Evolutionary conservation across 2,113 vertebrate species (phyloP), one percentile per base, ranked within the genome.

Genomic region (Phalacrocorax aristotelis): DNA sequence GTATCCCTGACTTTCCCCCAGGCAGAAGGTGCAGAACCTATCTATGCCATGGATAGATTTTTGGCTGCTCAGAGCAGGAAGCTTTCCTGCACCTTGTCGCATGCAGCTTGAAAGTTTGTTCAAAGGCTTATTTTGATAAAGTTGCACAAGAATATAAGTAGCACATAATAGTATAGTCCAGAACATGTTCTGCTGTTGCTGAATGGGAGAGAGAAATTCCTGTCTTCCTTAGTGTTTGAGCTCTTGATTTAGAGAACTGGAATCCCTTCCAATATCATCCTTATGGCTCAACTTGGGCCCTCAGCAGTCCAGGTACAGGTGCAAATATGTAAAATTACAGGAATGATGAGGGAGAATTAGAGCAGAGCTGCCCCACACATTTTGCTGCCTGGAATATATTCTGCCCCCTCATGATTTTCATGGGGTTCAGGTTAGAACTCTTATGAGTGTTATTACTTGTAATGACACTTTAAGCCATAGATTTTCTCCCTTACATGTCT

Each of bases 401-500:
- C 60, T 51, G n/a, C 30, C 69, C 29, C 13, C 10, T 87, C 10
- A 6, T 4, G n/a, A 20, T 54, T 84, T 81, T 79, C 49, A 26
- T 2, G 2, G 14, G 49, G 26, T 84, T 79, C 61, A 61, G 18
- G 25, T 69, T 92, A 76, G 30, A 94, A 57, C 12, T 15, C 14
- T 70, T 80, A 6, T 62, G 26, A 26, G 21, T 80, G 46, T 58
- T 92, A 58, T 15, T 38, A 38, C 38, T 38, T 74, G 54, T 42
- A 66, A 42, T 40, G 42, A 80, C 42, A 70, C 57, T 91, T 83
- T 38, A 23, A 94, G 61, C 74, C 65, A 49, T 57, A 16, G 81
- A 58, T 91, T 92, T 93, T 94, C 89, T 96, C 49, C 54, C 70
- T 93, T 74, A 32, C 46, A 65, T 93, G 81, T 91, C 49, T 93